Conservation (phyloP, 1,140 invertebrate species). For the Diabrotica undecimpunctata region DNA sequence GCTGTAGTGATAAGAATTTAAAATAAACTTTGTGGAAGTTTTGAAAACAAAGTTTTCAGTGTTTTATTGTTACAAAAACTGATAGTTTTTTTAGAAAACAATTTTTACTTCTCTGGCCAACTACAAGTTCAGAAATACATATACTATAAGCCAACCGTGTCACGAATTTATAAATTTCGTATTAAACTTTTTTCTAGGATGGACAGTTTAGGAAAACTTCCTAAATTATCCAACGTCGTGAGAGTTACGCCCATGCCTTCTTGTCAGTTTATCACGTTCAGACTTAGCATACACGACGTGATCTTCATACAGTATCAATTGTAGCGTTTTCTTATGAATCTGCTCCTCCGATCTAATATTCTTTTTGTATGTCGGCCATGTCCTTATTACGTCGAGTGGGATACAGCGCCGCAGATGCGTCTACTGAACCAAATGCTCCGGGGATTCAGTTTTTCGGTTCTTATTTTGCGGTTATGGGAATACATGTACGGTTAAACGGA, state of each 20-base stretch:
- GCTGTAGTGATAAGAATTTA: no score
- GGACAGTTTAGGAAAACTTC: no score
- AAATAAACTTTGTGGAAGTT: no score
- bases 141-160: no score
- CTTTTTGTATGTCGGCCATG: constrained; percentile 1
- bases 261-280: constrained; percentile 2
- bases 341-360: not conserved
- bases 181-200: no score
- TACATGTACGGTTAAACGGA: not conserved
- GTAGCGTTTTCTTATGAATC: not conserved
- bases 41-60: no score
- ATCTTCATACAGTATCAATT: constrained; percentile 1
- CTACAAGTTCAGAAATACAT: no score
- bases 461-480: not conserved
- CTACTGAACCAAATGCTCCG: not conserved
- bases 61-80: no score
- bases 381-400: not conserved
- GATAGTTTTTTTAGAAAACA: no score
- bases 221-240: no score
- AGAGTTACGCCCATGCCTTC: not conserved
- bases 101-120: no score
- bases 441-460: constrained; percentile 2
- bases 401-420: not conserved
- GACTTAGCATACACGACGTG: not conserved
- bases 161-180: no score